These are phyloP conservation scores for Emydoidea blandingii DNA, from an alignment of 2,797 vertebrate species.

Conservation along the genomic window DNA sequence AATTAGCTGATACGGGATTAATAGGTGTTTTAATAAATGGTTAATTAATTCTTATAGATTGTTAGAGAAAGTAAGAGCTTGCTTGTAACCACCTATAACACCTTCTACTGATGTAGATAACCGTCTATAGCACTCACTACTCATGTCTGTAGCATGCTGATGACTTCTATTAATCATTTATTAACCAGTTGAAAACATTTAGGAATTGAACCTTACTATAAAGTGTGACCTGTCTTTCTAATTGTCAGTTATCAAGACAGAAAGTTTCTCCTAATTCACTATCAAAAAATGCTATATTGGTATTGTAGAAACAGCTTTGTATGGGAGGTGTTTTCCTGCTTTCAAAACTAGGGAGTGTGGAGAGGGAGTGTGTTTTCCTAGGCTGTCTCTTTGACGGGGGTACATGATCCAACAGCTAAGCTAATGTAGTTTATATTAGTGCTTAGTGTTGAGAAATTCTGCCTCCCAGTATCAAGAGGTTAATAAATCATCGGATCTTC, in stretches of 20 bases:
- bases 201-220: neutral
- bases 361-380: conserved; percentile 30
- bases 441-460: conserved; percentile 49
- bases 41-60: neutral
- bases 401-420: conserved; percentile 59
- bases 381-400: neutral
- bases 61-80: conserved; percentile 38
- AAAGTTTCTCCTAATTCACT: neutral
- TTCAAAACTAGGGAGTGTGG: neutral
- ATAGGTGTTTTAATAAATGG: neutral
- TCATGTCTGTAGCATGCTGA: neutral
- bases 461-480: conserved; percentile 40
- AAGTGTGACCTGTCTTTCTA: neutral
- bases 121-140: neutral
- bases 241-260: neutral
- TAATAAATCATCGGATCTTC: conserved; percentile 64
- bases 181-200: neutral
- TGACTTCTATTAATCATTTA: conserved; percentile 30
- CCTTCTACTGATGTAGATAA: neutral
- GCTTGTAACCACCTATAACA: conserved; percentile 25
- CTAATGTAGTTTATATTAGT: conserved; percentile 49
- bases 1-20: neutral
- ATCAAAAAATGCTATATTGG: neutral
- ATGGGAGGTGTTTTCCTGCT: neutral
- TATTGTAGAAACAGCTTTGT: neutral